Evolutionary conservation across 2,113 vertebrate species (phyloP), one percentile per base, ranked within the genome.

Genomic region (Eleginops maclovinus): DNA sequence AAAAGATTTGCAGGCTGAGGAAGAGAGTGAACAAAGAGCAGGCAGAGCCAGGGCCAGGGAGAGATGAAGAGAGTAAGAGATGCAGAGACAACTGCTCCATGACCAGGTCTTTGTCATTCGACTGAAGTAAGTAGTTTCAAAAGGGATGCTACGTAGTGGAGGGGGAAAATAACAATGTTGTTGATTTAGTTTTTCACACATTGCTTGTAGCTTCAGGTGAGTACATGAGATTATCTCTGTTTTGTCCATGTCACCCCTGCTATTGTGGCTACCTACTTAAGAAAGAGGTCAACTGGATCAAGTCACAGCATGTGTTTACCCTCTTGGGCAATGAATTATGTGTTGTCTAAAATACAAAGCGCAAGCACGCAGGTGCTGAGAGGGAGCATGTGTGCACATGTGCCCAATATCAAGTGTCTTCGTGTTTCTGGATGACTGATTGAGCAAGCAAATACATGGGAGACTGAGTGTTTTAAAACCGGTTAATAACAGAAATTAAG

Each of bases 11-110:
- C 84, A 91, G 87, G 84, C 92, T 91, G 83, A 88, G 88, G 83
- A 89, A 75, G 90, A 84, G 81, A 84, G 84, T 61, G 86, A 94
- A 94, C 93, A 94, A 94, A 94, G 93, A 93, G 92, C 79, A 82
- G 82, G 77, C 85, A 79, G 77, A 81, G 88, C 70, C 79, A 68
- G 75, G 87, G 87, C 86, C 87, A 77, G 62, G 72, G 87, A 89
- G 79, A 89, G 79, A 84, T 75, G 62, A 81, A 81, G 84, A 59
- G 74, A 82, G 81, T 19, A 65, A 77, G 81, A 86, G 77, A 86
- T 77, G 80, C 74, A 19, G 69, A 91, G 75, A 90, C 82, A 81
- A 67, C 77, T 14, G 41, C 75, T 80, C 71, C 77, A 24, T 19
- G 87, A 64, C 81, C 74, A 61, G 74, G 88, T 81, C 81, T 72